Conservation (phyloP, 2,797 vertebrate genomes). For the Mus minutoides region DNA sequence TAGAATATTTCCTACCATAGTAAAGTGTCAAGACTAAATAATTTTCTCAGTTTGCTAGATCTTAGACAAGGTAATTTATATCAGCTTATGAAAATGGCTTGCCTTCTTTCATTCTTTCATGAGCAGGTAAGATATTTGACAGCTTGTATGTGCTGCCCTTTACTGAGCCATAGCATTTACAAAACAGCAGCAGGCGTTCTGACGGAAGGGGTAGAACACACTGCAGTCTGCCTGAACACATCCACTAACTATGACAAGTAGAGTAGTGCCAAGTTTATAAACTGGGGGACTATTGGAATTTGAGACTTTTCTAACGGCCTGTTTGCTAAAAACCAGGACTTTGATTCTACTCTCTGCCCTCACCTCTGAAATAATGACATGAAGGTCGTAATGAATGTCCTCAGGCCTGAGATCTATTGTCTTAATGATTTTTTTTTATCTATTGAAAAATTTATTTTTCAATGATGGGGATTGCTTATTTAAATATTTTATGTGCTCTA, state of each 20-base stretch:
- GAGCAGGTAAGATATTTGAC: neutral
- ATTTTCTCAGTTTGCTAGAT: neutral
- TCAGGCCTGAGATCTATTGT: neutral
- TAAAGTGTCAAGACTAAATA: neutral
- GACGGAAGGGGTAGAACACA: neutral
- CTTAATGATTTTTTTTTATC: neutral
- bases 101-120: neutral
- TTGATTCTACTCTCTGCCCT: neutral
- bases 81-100: neutral
- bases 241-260: neutral
- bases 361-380: neutral
- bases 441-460: neutral
- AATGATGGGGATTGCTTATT: neutral
- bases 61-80: neutral
- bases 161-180: conserved; percentile 25
- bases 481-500: neutral
- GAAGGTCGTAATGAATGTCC: neutral
- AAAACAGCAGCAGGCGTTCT: neutral
- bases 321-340: neutral
- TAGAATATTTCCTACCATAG: neutral
- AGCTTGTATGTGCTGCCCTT: neutral
- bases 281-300: neutral
- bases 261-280: neutral
- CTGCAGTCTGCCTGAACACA: neutral
- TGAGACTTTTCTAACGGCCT: neutral